A percentile compares a stretch with the other conserved stretches of the same genome.
Evolutionary conservation across 1,140 invertebrate genomes (phyloP).

Genomic region (Temnothorax longispinosus): DNA sequence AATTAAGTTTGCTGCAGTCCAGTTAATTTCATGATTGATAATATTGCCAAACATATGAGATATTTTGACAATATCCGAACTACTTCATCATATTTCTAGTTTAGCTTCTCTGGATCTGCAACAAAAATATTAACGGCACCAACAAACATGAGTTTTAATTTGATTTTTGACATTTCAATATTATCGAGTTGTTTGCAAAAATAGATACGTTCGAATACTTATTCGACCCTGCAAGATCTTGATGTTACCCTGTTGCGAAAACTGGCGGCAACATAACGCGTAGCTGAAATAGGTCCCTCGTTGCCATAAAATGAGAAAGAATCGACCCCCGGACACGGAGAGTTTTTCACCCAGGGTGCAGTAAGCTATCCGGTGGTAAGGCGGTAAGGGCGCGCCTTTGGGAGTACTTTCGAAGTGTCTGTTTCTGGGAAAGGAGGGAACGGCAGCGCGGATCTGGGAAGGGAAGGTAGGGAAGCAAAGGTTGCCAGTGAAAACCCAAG

Average conservation of each 20-base stretch:
- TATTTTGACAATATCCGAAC: not conserved
- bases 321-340: conserved; percentile 62
- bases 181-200: not conserved
- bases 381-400: conserved; percentile 65
- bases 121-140: not conserved
- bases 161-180: not conserved
- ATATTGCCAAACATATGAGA: conserved; percentile 23
- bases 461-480: not conserved
- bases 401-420: conserved; percentile 68
- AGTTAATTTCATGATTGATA: conserved; percentile 33
- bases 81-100: conserved; percentile 18
- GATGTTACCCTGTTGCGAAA: conserved; percentile 53
- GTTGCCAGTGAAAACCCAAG: conserved; percentile 37
- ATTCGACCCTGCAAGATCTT: not conserved
- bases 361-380: conserved; percentile 67
- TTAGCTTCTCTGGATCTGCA: not conserved
- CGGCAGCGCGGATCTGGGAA: too few species aligned
- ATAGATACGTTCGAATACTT: not conserved
- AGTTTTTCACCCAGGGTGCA: conserved; percentile 44
- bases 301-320: conserved; percentile 72
- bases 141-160: not conserved
- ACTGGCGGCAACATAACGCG: conserved; percentile 63
- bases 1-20: conserved; percentile 20
- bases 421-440: conserved; percentile 61
- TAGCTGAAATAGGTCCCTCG: conserved; percentile 65